phyloP scores from a whole-genome alignment of 2,888 invertebrate genomes.

The Gryllus longicercus region DNA sequence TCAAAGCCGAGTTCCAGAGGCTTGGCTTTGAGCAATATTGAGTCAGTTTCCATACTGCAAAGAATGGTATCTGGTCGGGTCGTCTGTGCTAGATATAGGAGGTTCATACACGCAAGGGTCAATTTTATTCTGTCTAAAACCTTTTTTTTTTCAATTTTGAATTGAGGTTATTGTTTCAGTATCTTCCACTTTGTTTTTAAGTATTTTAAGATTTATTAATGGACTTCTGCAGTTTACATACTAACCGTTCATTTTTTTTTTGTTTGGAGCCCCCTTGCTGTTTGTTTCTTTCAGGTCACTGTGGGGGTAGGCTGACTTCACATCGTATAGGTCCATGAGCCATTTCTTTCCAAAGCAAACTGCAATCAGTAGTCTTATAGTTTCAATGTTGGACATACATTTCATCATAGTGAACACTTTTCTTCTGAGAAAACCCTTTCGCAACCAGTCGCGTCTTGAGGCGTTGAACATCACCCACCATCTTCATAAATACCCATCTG shows the following conservation, averaged over 20 bases:
- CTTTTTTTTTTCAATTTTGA: background rate
- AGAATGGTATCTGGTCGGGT: too few relatives aligned
- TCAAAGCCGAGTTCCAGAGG: too few relatives aligned
- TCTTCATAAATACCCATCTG: background rate
- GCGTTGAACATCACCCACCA: background rate
- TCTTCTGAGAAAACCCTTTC: background rate
- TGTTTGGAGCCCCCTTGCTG: constrained; percentile 24
- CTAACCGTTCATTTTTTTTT: constrained; percentile 23
- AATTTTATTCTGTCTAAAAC: background rate
- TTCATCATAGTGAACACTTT: constrained; percentile 27
- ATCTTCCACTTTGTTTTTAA: constrained; percentile 29
- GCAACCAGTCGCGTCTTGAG: background rate
- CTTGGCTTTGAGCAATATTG: too few relatives aligned
- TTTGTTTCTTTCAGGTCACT: constrained; percentile 25
- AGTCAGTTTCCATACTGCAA: too few relatives aligned
- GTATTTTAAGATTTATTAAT: background rate
- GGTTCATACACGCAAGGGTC: too few relatives aligned
- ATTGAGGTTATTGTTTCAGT: constrained; percentile 28
- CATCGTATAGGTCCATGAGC: constrained; percentile 28
- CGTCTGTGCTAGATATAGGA: too few relatives aligned
- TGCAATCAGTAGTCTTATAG: constrained; percentile 26
- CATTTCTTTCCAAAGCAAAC: constrained; percentile 25
- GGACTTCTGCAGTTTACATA: constrained; percentile 27
- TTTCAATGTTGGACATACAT: constrained; percentile 26
- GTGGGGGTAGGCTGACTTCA: constrained; percentile 25